Evolutionary conservation across 2,888 invertebrate genomes (phyloP).

Genomic region (Artemia sinica): DNA sequence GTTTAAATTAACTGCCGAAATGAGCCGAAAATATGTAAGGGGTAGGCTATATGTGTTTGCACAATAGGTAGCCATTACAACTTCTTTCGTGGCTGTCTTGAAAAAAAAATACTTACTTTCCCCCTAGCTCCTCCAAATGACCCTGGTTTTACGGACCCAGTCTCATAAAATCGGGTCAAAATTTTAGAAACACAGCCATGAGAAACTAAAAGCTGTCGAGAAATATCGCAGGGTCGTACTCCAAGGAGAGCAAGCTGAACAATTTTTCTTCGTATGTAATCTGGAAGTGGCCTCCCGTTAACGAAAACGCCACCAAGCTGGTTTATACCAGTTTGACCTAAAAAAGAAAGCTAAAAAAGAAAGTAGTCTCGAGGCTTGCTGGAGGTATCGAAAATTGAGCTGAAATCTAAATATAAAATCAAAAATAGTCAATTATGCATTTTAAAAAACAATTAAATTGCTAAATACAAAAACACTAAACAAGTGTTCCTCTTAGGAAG

Average conservation of each 20-base stretch:
- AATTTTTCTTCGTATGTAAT: conserved; percentile 77
- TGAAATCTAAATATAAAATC: too few species aligned
- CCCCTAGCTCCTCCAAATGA: conserved; percentile 88
- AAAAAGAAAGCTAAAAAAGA: neutral
- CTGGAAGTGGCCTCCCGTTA: conserved; percentile 88
- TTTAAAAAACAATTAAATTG: too few species aligned
- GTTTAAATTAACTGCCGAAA: too few species aligned
- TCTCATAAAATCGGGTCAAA: conserved; percentile 86
- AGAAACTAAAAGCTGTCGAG: conserved; percentile 78
- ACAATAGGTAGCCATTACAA: too few species aligned
- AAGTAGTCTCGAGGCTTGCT: too few species aligned
- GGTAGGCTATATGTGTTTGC: too few species aligned
- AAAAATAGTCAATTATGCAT: too few species aligned
- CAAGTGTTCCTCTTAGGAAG: too few species aligned
- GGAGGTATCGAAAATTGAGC: too few species aligned
- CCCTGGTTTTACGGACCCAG: conserved; percentile 84
- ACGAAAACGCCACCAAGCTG: conserved; percentile 93
- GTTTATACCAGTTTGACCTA: conserved; percentile 91
- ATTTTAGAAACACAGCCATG: conserved; percentile 97
- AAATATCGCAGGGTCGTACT: conserved; percentile 89
- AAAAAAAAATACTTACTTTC: conserved; percentile 44
- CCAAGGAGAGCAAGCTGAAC: conserved; percentile 86
- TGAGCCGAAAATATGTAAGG: too few species aligned
- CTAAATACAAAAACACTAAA: too few species aligned
- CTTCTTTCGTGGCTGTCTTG: too few species aligned